Evolutionary conservation across 2,888 invertebrate genomes (phyloP), one percentile per base, ranked within the genome.

Genomic region (Cephus sareptanus): DNA sequence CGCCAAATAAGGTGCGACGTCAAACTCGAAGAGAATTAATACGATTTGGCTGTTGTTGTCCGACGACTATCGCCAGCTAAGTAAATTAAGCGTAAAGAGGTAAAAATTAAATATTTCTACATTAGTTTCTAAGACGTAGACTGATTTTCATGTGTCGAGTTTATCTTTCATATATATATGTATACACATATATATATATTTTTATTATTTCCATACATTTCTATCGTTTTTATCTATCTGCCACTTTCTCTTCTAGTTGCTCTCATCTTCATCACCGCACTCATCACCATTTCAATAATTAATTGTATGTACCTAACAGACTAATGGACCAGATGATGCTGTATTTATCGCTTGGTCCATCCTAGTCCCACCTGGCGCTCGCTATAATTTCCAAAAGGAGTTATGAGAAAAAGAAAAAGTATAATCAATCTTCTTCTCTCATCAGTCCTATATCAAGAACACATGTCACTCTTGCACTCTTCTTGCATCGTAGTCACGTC

Each of bases 81-180:
- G 86, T 87, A 85, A 85, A 85, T 83, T 86, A 86, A 83, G 82
- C 83, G 81, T 79, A 82, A 83, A 81, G 83, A 87, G 87, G 86
- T 83, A 89, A 85, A 87, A 81, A 83, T 81, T 75, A 78, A 56
- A 80, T 79, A 82, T 82, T 80, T 82, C 73, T 77, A 77, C 56
- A 76, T 35, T 78, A 34, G 75, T 75, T 37, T 34, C n/a, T 35
- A 74, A 71, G 34, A 33, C 71, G 71, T 34, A 71, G 56, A 56
- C 56, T 56, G 23, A 23, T 23, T 56, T 56, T 15, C 71, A 23
- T 71, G 34, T 71, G 31, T 71, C 71, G 33, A 71, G 71, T 76
- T 56, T 76, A 74, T 75, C 73, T 80, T 80, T 33, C n/a, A 56
- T 56, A 23, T 56, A 56, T 56, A 56, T 56, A 23, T 23, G 0